A percentile compares a stretch with the other conserved stretches of the same genome.
Evolutionary conservation across 2,888 invertebrate genomes (phyloP).

Genomic region (Priapulus caudatus): DNA sequence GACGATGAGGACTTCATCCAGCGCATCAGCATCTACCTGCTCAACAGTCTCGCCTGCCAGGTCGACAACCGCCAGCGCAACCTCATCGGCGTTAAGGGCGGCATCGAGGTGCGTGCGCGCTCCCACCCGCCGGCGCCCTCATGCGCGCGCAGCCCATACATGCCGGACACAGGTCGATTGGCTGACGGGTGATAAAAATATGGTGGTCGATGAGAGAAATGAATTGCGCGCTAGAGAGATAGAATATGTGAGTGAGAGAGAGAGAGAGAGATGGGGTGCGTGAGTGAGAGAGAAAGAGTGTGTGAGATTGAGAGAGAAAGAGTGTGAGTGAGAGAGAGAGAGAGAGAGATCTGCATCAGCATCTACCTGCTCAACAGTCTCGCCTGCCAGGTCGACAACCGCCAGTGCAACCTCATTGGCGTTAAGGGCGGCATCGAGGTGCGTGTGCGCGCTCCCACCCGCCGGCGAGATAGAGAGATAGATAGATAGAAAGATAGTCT

Average conservation of each 20-base stretch:
- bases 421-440: slow-evolving; percentile 62
- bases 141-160: neutral
- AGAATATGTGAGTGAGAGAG: no score
- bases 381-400: slow-evolving; percentile 89
- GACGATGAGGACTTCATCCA: slow-evolving; percentile 71
- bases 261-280: no score
- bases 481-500: no score
- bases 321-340: no score
- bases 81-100: slow-evolving; percentile 76
- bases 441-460: no score
- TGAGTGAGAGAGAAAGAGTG: no score
- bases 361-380: slow-evolving; percentile 87
- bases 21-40: slow-evolving; percentile 80
- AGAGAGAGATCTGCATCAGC: no score
- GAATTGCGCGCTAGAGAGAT: no score
- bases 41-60: slow-evolving; percentile 91
- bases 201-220: no score
- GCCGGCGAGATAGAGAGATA: no score
- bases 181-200: neutral
- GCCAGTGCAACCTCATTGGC: slow-evolving; percentile 79
- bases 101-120: slow-evolving; percentile 40
- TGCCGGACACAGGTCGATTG: slow-evolving; percentile 8
- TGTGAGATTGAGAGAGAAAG: no score
- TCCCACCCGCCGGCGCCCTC: neutral
- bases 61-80: slow-evolving; percentile 86